phyloP scores from a whole-genome alignment of 2,888 invertebrate species.

The Apoderus coryli region DNA sequence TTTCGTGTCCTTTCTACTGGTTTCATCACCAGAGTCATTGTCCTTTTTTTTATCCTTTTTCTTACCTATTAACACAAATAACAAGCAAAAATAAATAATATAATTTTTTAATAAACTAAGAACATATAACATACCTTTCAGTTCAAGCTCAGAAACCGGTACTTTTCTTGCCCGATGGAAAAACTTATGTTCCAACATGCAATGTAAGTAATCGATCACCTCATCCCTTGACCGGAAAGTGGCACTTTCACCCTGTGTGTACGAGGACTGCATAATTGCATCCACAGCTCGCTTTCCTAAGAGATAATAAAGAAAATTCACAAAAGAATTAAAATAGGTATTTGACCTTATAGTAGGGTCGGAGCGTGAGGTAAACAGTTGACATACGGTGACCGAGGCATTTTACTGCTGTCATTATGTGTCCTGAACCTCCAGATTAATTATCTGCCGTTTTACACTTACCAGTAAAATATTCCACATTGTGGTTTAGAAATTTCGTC shows the following conservation, averaged over 20 bases:
- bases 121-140: too few species aligned
- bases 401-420: conserved; percentile 1
- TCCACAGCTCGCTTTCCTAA: conserved; percentile 82
- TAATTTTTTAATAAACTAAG: too few species aligned
- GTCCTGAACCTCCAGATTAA: conserved; percentile 3
- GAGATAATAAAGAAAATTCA: too few species aligned
- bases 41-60: conserved; percentile 41
- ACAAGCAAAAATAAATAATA: too few species aligned
- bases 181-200: conserved; percentile 82
- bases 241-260: conserved; percentile 59
- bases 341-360: too few species aligned
- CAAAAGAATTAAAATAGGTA: too few species aligned
- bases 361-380: too few species aligned
- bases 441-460: conserved; percentile 17
- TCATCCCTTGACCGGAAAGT: conserved; percentile 71
- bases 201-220: conserved; percentile 64
- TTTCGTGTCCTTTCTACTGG: conserved; percentile 37
- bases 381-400: too few species aligned
- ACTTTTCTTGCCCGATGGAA: conserved; percentile 91
- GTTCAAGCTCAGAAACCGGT: conserved; percentile 55
- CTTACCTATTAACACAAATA: too few species aligned
- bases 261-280: conserved; percentile 80
- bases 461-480: conserved; percentile 95
- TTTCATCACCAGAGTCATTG: conserved; percentile 24
- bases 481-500: conserved; percentile 90